Base-by-base conservation (phyloP, 2,888 invertebrate genomes). In the Eucera pruinosa region DNA sequence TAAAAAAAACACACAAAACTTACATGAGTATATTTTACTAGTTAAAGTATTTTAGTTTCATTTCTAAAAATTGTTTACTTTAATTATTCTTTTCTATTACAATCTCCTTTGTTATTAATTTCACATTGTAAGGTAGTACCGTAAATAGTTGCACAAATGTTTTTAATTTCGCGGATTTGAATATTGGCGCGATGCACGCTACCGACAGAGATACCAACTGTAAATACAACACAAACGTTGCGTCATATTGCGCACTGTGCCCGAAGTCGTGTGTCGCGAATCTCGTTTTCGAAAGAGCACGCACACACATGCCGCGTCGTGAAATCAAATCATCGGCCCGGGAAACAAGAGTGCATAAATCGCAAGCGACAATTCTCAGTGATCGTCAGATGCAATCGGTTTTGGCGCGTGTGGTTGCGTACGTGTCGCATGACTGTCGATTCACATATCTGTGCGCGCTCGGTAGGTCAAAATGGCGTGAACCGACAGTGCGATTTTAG, bases 401-500 rank as follows among this genome's bases (percentile, higher is more conserved):
- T 54, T 76, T 67, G 78, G 76, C 76, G 79, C 73, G 76, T 78
- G 60, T 60, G 58, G 18, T 54, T 55, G 66, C 55, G 72, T 74
- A 67, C 73, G 76, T 69, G 69, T 81, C 78, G 81, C 76, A 67
- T 83, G 86, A 86, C 85, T 80, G 84, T 87, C 82, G 80, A 80
- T 85, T 86, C 86, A 84, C 85, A 86, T 82, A 85, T 85, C 78
- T 83, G 88, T 83, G 84, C 82, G 82, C 83, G 85, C 89, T 89
- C 88, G 84, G 83, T 86, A 80, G 86, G 86, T 89, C 90, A 90
- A 89, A 89, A 89, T 90, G 90, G 90, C 90, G 90, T 88, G 88
- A 87, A 73, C 73, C 62, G 81, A 80, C 78, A 65, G 79, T 69
- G 72, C 80, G 74, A 66, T 89, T 89, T 84, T 87, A 89, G 89